These are phyloP conservation scores for Calyptommatus sinebrachiatus DNA, from an alignment of 2,113 vertebrate species.

Conservation along the genomic window DNA sequence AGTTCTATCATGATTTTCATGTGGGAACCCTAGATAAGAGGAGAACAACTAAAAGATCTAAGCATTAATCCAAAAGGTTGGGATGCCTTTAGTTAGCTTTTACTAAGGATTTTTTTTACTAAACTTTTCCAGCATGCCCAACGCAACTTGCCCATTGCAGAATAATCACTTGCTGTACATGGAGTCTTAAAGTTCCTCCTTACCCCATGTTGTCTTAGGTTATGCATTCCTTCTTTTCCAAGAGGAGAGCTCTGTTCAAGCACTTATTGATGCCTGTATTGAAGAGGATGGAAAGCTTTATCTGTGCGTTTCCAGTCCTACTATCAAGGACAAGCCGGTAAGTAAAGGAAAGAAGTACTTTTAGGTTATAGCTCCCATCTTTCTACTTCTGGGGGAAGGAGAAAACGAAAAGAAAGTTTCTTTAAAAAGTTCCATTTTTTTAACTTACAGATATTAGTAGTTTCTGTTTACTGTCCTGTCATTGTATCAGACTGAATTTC, in stretches of 20 bases:
- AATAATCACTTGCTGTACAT: not conserved
- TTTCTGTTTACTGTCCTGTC: too few relatives aligned
- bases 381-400: constrained; percentile 22
- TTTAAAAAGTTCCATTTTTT: too few relatives aligned
- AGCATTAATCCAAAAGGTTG: not conserved
- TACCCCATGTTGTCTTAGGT: constrained; percentile 70
- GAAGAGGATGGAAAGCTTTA: constrained; percentile 98
- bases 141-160: too few relatives aligned
- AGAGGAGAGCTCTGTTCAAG: constrained; percentile 97
- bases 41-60: too few relatives aligned
- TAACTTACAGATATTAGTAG: too few relatives aligned
- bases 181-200: not conserved
- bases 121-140: not conserved
- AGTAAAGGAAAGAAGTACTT: constrained; percentile 62
- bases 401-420: constrained; percentile 27
- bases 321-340: constrained; percentile 99
- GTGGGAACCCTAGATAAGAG: too few relatives aligned
- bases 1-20: too few relatives aligned
- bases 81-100: not conserved
- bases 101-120: not conserved
- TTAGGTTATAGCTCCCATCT: constrained; percentile 39
- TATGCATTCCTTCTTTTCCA: constrained; percentile 98
- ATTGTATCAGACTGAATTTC: too few relatives aligned
- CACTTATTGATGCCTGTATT: constrained; percentile 94
- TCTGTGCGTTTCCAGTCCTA: constrained; percentile 96